Percentiles rank a stretch among this genome's conserved stretches.
Conservation (phyloP, 1,140 invertebrate species). For the Pseudobourletiella spinata region DNA sequence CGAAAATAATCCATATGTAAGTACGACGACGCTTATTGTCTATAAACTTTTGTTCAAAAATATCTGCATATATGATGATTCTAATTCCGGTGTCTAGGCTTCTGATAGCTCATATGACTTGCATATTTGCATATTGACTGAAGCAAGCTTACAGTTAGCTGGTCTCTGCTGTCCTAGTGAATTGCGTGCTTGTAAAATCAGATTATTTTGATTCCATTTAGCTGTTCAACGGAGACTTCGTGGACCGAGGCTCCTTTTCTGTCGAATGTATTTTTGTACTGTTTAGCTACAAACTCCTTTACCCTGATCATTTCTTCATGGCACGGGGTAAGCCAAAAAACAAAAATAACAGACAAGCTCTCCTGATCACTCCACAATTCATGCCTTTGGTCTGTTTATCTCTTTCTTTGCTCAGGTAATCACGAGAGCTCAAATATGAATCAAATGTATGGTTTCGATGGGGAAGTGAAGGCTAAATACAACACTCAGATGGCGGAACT, state of each 20-base stretch:
- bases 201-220: conserved; percentile 40
- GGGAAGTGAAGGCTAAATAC: conserved; percentile 92
- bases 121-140: neutral
- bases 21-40: conserved; percentile 22
- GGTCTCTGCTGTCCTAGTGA: too few species aligned
- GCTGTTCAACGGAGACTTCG: conserved; percentile 98
- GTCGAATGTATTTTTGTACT: conserved; percentile 98
- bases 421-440: conserved; percentile 98
- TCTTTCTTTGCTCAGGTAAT: conserved; percentile 59
- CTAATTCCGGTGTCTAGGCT: conserved; percentile 27
- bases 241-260: conserved; percentile 97
- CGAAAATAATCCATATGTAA: conserved; percentile 88
- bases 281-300: conserved; percentile 94
- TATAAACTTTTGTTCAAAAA: too few species aligned
- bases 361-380: too few species aligned
- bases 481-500: conserved; percentile 87
- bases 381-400: too few species aligned
- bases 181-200: too few species aligned
- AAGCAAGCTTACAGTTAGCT: neutral
- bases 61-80: conserved; percentile 18
- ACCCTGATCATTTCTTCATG: conserved; percentile 96
- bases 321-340: conserved; percentile 65
- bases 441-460: conserved; percentile 47
- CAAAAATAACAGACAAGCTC: too few species aligned
- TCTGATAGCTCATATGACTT: conserved; percentile 12